Evolutionary conservation across 2,797 vertebrate species (phyloP), one percentile per base, ranked within the genome.

Genomic region (Ctenopoma multispine): DNA sequence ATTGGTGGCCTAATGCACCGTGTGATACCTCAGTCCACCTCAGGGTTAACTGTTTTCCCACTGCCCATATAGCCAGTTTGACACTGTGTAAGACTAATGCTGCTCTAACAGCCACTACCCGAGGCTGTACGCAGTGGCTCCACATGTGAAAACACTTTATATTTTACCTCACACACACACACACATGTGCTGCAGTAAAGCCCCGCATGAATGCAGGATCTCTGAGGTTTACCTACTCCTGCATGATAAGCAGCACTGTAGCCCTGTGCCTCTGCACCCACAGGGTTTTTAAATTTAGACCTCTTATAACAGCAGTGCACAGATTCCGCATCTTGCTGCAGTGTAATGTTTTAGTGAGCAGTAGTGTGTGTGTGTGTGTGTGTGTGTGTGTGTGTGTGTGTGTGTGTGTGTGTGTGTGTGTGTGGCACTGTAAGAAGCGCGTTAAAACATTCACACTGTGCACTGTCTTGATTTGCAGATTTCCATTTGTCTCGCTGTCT

Each of bases 11-110:
- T 65, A 74, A 5, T 17, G 14, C 40, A 4, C 15, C 14, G 38
- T 14, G 11, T 40, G 38, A 40, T 14, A 1, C 65, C 51, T 53
- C 3, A 7, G 73, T 75, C 38, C 56, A 73, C 79, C 84, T 72
- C 79, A 47, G 81, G 77, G 53, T 81, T 63, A 75, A 73, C 77
- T 55, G 67, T 53, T 69, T 54, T 74, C 78, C 46, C 66, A 58
- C 59, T 44, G 70, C 48, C 61, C 40, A 50, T 80, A 31, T 68
- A 74, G 72, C 76, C 69, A 20, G 62, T 47, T 36, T 69, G 75
- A 87, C 83, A 76, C 76, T 63, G 83, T 86, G 72, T 14, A 59
- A 69, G 75, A 61, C 72, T 79, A 79, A 85, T 68, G 63, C 62
- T 10, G 66, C 71, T 80, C 61, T 82, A 74, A 85, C 80, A 58